Evolutionary conservation across 2,888 invertebrate species (phyloP), one percentile per base, ranked within the genome.

Genomic region (Ischnura elegans): DNA sequence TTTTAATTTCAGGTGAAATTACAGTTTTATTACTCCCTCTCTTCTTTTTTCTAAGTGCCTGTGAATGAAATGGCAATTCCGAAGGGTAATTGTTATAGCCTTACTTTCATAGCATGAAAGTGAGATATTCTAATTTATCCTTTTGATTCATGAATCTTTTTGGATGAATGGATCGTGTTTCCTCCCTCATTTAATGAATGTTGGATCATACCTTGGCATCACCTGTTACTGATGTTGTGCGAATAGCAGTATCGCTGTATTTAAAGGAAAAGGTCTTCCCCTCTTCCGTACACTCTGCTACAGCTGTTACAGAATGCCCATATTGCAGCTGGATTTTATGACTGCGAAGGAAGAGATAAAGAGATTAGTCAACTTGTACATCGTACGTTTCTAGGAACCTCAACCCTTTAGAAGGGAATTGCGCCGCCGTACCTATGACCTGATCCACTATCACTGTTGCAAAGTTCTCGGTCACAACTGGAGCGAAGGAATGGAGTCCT

Each of bases 401-500:
- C 51, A 61, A 25, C 16, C 51, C 51, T 94, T 95, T 95, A 95
- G 95, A 94, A 87, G 93, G 29, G 94, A 93, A 94, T 47, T 93
- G 95, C 96, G 96, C 95, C 97, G 97, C 25, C 21, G 2, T 90
- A 90, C 90, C 90, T 66, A 45, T 90, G 90, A 0, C 21, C 61
- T 90, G 43, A 16, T 61, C 90, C 90, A 61, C 90, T 61, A 55
- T 29, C 25, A 43, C 61, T 90, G 36, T 61, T 95, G 95, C 97
- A 97, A 94, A 96, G 96, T 95, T 97, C 97, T 94, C 96, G 96
- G 95, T 97, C 97, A 95, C 97, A 96, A 95, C 96, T 96, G 94
- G 97, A 97, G 94, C 96, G 96, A 95, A 97, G 95, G 95, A 97
- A 97, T 94, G 97, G 97, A 95, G 97, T 97, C 95, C 97, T 97